phyloP scores from a whole-genome alignment of 2,113 vertebrate species.

The Illadopsis cleaveri region DNA sequence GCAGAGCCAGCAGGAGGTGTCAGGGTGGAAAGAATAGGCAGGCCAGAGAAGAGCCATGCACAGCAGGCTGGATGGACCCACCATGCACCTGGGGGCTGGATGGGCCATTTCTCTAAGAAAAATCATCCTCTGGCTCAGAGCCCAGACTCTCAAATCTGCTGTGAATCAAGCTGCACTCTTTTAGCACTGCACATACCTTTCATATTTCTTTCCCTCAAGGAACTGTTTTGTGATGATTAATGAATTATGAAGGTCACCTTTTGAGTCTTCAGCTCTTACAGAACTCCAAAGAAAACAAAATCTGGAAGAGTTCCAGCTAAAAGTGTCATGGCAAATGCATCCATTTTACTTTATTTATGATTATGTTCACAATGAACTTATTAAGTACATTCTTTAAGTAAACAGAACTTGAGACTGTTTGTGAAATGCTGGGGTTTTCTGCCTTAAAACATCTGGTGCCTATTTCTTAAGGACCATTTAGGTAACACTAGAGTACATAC shows the following conservation, averaged over 20 bases:
- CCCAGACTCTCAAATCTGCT: background rate
- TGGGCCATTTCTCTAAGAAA: background rate
- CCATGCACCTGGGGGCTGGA: background rate
- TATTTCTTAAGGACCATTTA: conserved; percentile 1
- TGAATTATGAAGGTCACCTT: conserved; percentile 37
- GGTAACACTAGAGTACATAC: background rate
- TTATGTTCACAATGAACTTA: conserved; percentile 6
- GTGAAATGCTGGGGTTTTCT: conserved; percentile 7
- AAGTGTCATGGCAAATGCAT: background rate
- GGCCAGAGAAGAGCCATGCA: accelerated
- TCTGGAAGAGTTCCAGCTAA: background rate
- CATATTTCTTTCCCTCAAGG: conserved; percentile 28
- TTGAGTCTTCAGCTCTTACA: background rate
- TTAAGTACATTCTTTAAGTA: background rate
- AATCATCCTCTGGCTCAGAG: background rate
- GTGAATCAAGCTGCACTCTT: background rate
- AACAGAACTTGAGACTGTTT: conserved; percentile 24
- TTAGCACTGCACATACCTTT: conserved; percentile 18
- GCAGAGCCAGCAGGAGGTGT: background rate
- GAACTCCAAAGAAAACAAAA: conserved; percentile 25
- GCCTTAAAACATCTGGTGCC: conserved; percentile 13
- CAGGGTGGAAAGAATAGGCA: background rate
- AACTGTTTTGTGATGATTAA: conserved; percentile 36
- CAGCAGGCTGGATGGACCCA: background rate
- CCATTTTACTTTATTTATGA: conserved; percentile 33